Percentiles rank a stretch among this genome's conserved stretches.
Conservation (phyloP, 2,888 invertebrate genomes). For the Chloromyia formosa region DNA sequence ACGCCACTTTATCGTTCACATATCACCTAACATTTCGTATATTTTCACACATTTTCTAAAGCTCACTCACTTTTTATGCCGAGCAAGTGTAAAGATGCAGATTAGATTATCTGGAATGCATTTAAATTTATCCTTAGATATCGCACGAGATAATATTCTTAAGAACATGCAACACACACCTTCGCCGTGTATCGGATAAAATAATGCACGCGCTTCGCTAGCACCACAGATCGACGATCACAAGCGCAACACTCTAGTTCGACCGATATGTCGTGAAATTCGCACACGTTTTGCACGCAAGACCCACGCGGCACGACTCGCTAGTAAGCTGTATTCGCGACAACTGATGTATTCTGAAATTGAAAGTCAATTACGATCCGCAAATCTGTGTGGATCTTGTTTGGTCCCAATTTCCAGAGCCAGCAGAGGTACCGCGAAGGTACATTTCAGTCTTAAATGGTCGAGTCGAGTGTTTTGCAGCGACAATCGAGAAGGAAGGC, state of each 20-base stretch:
- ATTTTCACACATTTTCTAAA: not conserved
- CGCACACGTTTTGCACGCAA: conserved; percentile 25
- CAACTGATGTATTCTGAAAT: conserved; percentile 41
- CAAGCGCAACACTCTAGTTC: too few relatives aligned
- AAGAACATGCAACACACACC: conserved; percentile 25
- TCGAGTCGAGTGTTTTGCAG: too few relatives aligned
- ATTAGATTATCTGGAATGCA: not conserved
- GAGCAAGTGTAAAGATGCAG: not conserved
- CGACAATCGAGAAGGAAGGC: too few relatives aligned
- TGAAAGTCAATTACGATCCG: conserved; percentile 41
- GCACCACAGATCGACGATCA: conserved; percentile 17
- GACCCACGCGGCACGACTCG: not conserved
- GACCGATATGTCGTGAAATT: conserved; percentile 27
- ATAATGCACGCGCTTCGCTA: conserved; percentile 2
- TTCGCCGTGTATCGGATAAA: conserved; percentile 13
- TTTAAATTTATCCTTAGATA: conserved; percentile 9
- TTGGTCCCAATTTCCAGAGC: not conserved
- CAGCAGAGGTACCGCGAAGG: too few relatives aligned
- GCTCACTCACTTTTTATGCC: conserved; percentile 10
- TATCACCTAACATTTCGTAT: not conserved
- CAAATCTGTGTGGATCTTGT: conserved; percentile 21
- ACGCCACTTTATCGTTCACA: conserved; percentile 30
- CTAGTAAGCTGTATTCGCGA: conserved; percentile 23
- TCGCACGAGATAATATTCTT: not conserved
- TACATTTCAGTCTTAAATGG: too few relatives aligned